phyloP scores from a whole-genome alignment of 1,140 invertebrate species.

The Latrodectus geometricus region DNA sequence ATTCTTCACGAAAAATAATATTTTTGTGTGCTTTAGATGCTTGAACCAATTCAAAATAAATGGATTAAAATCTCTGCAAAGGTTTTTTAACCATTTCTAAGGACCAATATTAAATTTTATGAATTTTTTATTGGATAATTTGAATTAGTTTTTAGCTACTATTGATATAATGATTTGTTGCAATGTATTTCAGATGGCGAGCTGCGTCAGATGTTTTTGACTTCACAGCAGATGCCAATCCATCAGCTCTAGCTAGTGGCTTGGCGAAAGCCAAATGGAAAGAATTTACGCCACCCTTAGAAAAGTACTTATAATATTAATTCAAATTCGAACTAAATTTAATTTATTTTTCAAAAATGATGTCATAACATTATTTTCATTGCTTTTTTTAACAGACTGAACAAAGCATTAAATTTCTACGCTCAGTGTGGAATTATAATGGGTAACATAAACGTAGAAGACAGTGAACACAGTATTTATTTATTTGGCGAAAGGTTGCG shows the following conservation, averaged over 20 bases:
- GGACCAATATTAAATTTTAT: neutral
- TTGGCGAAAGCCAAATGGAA: slow-evolving; percentile 24
- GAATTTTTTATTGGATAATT: no score
- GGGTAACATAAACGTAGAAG: slow-evolving; percentile 6
- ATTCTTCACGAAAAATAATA: no score
- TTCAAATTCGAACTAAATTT: neutral
- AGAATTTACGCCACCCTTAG: neutral
- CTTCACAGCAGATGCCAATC: neutral
- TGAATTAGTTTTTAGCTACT: neutral
- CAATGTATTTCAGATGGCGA: slow-evolving; percentile 10
- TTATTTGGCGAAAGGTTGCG: slow-evolving; percentile 35
- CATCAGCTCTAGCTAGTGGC: neutral
- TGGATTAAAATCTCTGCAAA: no score
- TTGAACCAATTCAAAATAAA: no score
- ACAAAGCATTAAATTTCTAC: slow-evolving; percentile 9
- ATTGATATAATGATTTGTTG: neutral
- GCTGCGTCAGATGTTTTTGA: slow-evolving; percentile 36
- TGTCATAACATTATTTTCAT: neutral
- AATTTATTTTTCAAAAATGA: neutral
- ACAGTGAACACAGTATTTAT: neutral
- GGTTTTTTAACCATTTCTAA: neutral
- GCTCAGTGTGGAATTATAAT: slow-evolving; percentile 20
- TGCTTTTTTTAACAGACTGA: slow-evolving; percentile 3
- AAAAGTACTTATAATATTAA: neutral
- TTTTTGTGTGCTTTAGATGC: no score